Evolutionary conservation across 2,888 invertebrate species (phyloP).

Genomic region (Zootermopsis nevadensis): DNA sequence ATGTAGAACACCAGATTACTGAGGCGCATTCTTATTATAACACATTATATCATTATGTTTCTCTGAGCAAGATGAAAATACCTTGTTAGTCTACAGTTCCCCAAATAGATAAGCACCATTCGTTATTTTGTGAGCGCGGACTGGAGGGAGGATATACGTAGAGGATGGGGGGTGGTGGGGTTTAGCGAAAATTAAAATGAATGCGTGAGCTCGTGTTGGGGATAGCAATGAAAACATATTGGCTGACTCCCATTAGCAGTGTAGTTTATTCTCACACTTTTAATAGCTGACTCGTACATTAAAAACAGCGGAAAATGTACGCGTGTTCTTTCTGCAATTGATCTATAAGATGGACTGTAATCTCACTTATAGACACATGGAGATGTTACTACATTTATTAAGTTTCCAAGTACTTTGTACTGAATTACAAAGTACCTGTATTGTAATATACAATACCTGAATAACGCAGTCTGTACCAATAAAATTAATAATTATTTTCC

Average conservation of each 20-base stretch:
- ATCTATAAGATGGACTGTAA: no score
- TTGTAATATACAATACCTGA: no score
- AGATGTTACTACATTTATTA: no score
- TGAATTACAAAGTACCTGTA: no score
- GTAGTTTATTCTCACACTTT: slow-evolving; percentile 42
- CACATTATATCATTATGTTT: neutral
- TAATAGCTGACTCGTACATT: slow-evolving; percentile 26
- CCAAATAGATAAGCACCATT: slow-evolving; percentile 27
- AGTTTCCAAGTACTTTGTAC: no score
- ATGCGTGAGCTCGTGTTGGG: slow-evolving; percentile 39
- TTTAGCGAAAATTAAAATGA: slow-evolving; percentile 49
- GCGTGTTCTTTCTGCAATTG: no score
- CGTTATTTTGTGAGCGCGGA: slow-evolving; percentile 5
- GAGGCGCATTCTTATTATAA: neutral
- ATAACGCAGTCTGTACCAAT: no score
- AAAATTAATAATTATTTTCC: no score
- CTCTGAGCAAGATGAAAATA: slow-evolving; percentile 4
- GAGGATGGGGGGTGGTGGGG: slow-evolving; percentile 18
- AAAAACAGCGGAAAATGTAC: neutral
- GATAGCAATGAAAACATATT: slow-evolving; percentile 47
- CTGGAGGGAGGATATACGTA: neutral
- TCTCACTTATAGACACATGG: no score
- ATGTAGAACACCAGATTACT: neutral
- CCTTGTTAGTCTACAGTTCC: neutral
- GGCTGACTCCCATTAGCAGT: slow-evolving; percentile 40